phyloP scores from a whole-genome alignment of 2,113 vertebrate genomes.

The Myotis davidii region DNA sequence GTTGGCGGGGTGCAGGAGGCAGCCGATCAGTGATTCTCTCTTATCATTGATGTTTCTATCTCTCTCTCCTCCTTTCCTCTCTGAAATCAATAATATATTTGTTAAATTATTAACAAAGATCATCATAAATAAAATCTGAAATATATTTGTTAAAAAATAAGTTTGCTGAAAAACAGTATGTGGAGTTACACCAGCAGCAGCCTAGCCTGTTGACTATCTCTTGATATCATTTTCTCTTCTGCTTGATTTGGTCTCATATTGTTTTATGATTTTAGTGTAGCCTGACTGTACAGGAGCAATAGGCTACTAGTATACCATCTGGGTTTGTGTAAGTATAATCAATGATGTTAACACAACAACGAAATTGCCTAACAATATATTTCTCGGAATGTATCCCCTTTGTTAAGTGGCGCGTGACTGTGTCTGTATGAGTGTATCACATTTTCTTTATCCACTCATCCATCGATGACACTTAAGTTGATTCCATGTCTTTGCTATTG shows the following conservation, averaged over 20 bases:
- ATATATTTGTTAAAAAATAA: too few relatives aligned
- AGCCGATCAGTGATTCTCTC: too few relatives aligned
- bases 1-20: too few relatives aligned
- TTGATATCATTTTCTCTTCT: neutral
- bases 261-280: neutral
- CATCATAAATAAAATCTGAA: too few relatives aligned
- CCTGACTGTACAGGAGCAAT: neutral
- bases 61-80: too few relatives aligned
- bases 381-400: neutral
- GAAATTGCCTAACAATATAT: neutral
- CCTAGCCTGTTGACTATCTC: neutral
- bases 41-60: too few relatives aligned
- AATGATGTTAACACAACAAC: neutral
- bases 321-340: neutral
- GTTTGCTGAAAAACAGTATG: neutral
- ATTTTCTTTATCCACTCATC: neutral
- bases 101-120: too few relatives aligned
- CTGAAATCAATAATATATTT: too few relatives aligned
- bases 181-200: neutral
- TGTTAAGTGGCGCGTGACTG: neutral
- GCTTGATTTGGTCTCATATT: neutral
- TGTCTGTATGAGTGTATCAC: neutral
- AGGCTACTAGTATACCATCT: neutral
- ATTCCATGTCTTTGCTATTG: neutral
- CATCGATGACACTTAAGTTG: neutral